Evolutionary conservation across 1,140 invertebrate genomes (phyloP), one percentile per base, ranked within the genome.

Genomic region (Euschistus heros): DNA sequence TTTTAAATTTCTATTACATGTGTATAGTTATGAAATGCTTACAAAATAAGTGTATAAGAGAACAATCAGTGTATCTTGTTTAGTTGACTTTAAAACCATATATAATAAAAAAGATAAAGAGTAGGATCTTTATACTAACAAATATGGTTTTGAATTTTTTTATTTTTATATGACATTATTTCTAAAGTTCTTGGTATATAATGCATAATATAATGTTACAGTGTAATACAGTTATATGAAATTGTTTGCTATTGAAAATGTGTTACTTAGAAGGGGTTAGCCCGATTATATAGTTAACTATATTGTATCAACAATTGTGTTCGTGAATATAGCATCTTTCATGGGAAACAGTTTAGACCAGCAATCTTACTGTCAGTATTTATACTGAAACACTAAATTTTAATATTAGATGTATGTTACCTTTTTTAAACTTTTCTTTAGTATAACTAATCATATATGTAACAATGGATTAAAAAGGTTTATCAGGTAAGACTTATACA

Each of bases 321-420:
- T 18, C 22, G 47, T 22, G 22, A 22, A 20, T 50, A 18, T 50
- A 50, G 22, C 22, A 50, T 3, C n/a, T 20, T 50, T 22, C 47
- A 50, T 50, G 33, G 10, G 5, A 50, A 50, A 20, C n/a, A 22
- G n/a, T 22, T 50, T 50, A 50, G n/a, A 50, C n/a, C n/a, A 2
- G 22, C n/a, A n/a, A 50, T 22, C 47, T 50, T 50, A 50, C 47
- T 20, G 47, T 50, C 47, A 50, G 47, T 50, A 50, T 20, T 50
- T 13, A 50, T 20, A 50, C 47, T 50, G 47, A 50, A 22, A 5
- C 47, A 18, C 47, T 50, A 50, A 50, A 50, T 50, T 50, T 20
- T 50, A 50, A 50, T 50, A 50, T 50, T 50, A 50, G 47, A 22
- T 20, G 22, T 20, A 50, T 50, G 47, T 50, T 50, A 50, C 47